phyloP scores from a whole-genome alignment of 2,797 vertebrate species.

The Eupleurogrammus muticus region DNA sequence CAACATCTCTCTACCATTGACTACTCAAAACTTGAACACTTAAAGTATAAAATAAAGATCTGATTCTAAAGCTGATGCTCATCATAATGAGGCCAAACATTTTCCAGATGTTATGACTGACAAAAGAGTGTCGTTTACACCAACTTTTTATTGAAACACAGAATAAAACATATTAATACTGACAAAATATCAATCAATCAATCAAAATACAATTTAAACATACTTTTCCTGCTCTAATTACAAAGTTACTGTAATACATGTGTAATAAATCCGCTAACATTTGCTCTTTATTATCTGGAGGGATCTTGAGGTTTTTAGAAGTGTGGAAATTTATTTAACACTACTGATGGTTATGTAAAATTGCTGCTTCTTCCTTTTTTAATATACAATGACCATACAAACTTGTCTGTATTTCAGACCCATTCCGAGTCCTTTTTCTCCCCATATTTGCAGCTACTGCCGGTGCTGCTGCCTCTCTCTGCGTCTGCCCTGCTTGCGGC shows the following conservation, averaged over 20 bases:
- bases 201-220: too few species aligned
- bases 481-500: constrained; percentile 49
- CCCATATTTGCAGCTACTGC: constrained; percentile 87
- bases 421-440: constrained; percentile 92
- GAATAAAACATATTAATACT: neutral
- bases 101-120: neutral
- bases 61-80: neutral
- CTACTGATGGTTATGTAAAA: constrained; percentile 13
- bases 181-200: neutral
- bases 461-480: constrained; percentile 77
- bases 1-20: constrained; percentile 4
- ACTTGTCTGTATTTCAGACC: constrained; percentile 84
- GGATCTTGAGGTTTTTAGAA: neutral
- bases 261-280: neutral
- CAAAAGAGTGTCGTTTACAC: neutral
- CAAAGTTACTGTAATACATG: too few species aligned
- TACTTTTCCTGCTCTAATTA: neutral
- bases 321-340: neutral
- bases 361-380: neutral
- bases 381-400: neutral
- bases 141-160: neutral
- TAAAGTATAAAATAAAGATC: neutral
- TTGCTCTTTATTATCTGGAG: neutral
- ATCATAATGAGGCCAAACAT: neutral
- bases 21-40: neutral